Percentiles rank a stretch among this genome's conserved stretches.
phyloP scores from a whole-genome alignment of 2,797 vertebrate species.

The Glossophaga mutica region DNA sequence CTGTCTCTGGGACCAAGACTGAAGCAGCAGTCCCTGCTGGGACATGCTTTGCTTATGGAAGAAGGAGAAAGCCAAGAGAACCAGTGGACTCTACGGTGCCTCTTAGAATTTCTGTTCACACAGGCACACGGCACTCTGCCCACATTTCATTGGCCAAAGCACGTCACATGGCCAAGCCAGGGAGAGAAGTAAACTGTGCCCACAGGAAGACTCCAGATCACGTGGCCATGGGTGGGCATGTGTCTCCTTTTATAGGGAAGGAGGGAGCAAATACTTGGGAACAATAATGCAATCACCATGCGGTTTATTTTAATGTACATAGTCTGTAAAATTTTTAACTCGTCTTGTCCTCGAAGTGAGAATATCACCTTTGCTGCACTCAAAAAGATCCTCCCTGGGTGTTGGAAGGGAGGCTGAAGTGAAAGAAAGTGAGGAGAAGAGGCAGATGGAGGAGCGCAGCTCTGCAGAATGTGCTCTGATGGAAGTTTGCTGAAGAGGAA shows the following conservation, averaged over 20 bases:
- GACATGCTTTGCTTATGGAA: not conserved
- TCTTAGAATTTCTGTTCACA: not conserved
- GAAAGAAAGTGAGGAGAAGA: not conserved
- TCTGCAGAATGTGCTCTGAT: not conserved
- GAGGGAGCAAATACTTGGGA: not conserved
- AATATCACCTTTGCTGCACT: not conserved
- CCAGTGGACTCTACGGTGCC: not conserved
- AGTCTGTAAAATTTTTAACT: not conserved
- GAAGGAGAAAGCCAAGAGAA: not conserved
- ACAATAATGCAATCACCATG: not conserved
- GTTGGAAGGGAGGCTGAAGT: not conserved
- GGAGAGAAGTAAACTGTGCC: no score
- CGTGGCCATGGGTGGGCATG: not conserved
- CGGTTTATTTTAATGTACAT: not conserved
- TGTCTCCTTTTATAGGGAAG: not conserved
- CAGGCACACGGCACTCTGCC: not conserved
- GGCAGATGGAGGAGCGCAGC: not conserved
- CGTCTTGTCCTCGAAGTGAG: not conserved
- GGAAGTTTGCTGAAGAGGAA: not conserved
- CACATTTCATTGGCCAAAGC: not conserved
- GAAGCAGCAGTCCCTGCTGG: not conserved
- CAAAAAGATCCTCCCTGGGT: not conserved
- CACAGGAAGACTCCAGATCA: not conserved
- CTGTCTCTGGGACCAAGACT: not conserved
- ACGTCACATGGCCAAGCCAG: not conserved